A percentile compares a stretch with the other conserved stretches of the same genome.
phyloP scores from a whole-genome alignment of 2,113 vertebrate species.

The Panurus biarmicus region DNA sequence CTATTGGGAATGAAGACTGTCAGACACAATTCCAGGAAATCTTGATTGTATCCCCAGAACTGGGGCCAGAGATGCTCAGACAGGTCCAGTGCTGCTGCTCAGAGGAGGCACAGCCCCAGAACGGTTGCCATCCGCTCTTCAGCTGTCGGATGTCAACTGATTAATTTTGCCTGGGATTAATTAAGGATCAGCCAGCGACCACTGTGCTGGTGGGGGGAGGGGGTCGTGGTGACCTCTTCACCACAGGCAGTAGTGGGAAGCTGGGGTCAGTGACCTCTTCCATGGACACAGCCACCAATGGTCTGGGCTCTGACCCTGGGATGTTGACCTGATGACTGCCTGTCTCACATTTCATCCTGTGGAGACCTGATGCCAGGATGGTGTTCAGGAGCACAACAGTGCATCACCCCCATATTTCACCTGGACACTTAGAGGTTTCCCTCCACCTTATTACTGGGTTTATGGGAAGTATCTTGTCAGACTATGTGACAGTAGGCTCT shows the following conservation, averaged over 20 bases:
- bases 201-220: background rate
- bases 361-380: rapidly evolving
- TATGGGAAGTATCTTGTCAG: background rate
- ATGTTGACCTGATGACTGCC: rapidly evolving
- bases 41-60: background rate
- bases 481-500: background rate
- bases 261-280: constrained; percentile 13
- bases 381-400: rapidly evolving
- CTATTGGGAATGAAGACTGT: background rate
- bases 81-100: rapidly evolving
- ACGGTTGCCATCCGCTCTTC: background rate
- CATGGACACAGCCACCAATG: rapidly evolving
- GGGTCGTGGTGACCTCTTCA: background rate
- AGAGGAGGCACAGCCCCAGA: background rate
- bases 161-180: constrained; percentile 59
- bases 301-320: rapidly evolving
- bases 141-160: constrained; percentile 52
- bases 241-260: background rate
- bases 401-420: rapidly evolving
- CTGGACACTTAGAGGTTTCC: rapidly evolving
- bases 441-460: background rate
- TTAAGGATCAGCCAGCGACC: background rate
- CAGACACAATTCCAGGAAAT: background rate
- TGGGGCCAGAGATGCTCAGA: rapidly evolving
- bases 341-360: background rate